Evolutionary conservation across 2,888 invertebrate genomes (phyloP).

Genomic region (Nymphalis polychloros): DNA sequence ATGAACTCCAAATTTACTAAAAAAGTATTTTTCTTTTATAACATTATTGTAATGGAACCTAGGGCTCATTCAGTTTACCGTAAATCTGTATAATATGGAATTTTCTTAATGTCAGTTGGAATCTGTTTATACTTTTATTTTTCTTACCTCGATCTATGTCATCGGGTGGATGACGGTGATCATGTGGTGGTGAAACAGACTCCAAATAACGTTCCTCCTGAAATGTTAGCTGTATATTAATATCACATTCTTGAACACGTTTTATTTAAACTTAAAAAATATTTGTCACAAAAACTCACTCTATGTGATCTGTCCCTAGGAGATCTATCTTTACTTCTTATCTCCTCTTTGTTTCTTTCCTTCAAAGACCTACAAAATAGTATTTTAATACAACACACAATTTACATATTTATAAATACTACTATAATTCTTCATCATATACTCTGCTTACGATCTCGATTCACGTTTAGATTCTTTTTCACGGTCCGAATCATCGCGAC

Average conservation of each 20-base stretch:
- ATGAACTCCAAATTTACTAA: too few relatives aligned
- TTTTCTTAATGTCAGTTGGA: too few relatives aligned
- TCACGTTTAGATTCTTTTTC: slow-evolving; percentile 75
- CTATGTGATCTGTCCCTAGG: slow-evolving; percentile 73
- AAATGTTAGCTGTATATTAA: slow-evolving; percentile 32
- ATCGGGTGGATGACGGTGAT: slow-evolving; percentile 79
- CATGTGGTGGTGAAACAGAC: slow-evolving; percentile 73
- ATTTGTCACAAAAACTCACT: slow-evolving; percentile 49
- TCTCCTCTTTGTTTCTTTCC: slow-evolving; percentile 84
- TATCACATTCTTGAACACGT: background rate
- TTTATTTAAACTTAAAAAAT: background rate
- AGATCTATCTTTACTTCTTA: slow-evolving; percentile 80
- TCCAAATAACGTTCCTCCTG: slow-evolving; percentile 79
- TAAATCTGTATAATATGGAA: too few relatives aligned
- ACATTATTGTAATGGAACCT: too few relatives aligned
- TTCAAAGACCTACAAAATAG: slow-evolving; percentile 66
- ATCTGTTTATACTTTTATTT: too few relatives aligned
- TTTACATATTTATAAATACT: too few relatives aligned
- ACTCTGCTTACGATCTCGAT: slow-evolving; percentile 61
- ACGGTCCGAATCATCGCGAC: slow-evolving; percentile 69
- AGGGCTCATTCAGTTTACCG: too few relatives aligned
- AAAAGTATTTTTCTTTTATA: too few relatives aligned
- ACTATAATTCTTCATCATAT: background rate
- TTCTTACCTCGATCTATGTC: slow-evolving; percentile 73
- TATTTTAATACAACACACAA: background rate